Percentiles rank a stretch among this genome's conserved stretches.
Evolutionary conservation across 2,113 vertebrate species (phyloP).

Genomic region (Colaptes auratus): DNA sequence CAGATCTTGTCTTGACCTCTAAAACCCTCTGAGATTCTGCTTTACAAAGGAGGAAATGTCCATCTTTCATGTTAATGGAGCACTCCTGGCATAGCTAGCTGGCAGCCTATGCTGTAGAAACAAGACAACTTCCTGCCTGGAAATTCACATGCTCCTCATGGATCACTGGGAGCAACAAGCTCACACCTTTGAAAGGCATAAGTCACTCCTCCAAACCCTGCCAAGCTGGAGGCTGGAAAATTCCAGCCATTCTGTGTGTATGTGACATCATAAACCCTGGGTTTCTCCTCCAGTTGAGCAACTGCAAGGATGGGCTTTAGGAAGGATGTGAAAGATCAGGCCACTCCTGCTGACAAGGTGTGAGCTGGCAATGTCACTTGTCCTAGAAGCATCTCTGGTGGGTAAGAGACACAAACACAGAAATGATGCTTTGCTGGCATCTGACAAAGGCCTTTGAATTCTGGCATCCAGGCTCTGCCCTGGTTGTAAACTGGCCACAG

Average conservation of each 20-base stretch:
- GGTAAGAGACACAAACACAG: background rate
- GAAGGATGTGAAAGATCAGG: background rate
- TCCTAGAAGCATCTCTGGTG: background rate
- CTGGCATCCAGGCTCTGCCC: background rate
- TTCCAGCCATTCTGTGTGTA: background rate
- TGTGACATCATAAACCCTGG: background rate
- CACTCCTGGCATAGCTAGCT: background rate
- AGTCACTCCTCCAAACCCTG: background rate
- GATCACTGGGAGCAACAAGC: background rate
- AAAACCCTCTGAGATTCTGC: background rate
- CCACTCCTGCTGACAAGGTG: background rate
- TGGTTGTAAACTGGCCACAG: background rate
- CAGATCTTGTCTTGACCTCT: background rate
- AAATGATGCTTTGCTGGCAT: background rate
- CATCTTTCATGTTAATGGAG: background rate
- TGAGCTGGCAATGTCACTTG: background rate
- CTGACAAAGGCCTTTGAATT: background rate
- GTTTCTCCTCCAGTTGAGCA: background rate
- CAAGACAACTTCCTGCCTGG: background rate
- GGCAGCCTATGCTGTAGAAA: background rate
- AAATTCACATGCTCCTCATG: background rate
- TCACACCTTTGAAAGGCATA: background rate
- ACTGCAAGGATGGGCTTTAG: background rate
- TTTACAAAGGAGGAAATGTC: background rate
- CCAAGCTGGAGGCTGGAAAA: background rate